A percentile compares a stretch with the other conserved stretches of the same genome.
These are phyloP conservation scores for Mormyrops boulengeri DNA, from an alignment of 2,797 vertebrate genomes.

Conservation along the genomic window DNA sequence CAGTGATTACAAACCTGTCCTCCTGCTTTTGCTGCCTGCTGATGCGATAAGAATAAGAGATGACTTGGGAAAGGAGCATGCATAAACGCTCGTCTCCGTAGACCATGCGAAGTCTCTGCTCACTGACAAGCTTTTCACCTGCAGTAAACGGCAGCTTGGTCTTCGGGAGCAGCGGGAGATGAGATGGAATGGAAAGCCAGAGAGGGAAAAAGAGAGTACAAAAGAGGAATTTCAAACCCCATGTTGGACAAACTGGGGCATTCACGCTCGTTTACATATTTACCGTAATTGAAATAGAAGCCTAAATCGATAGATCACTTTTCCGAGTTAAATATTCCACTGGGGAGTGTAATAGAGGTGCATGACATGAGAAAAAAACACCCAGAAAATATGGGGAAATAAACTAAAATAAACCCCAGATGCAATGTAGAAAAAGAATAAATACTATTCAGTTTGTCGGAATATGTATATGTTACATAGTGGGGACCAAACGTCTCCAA, in stretches of 20 bases:
- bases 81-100: neutral
- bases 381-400: neutral
- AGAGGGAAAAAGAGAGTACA: neutral
- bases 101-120: neutral
- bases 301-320: neutral
- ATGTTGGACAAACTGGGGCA: neutral
- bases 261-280: neutral
- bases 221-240: neutral
- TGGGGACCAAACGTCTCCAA: neutral
- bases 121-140: neutral
- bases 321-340: neutral
- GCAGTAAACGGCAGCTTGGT: neutral
- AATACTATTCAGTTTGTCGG: neutral
- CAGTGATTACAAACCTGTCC: neutral
- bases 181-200: neutral
- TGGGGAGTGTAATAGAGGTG: neutral
- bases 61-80: neutral
- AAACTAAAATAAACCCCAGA: neutral
- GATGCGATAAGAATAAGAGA: constrained; percentile 4
- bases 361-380: neutral
- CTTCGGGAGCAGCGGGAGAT: neutral
- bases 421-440: neutral
- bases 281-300: neutral
- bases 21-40: neutral
- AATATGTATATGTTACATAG: neutral